Evolutionary conservation across 2,113 vertebrate species (phyloP).

Genomic region (Saimiri boliviensis): DNA sequence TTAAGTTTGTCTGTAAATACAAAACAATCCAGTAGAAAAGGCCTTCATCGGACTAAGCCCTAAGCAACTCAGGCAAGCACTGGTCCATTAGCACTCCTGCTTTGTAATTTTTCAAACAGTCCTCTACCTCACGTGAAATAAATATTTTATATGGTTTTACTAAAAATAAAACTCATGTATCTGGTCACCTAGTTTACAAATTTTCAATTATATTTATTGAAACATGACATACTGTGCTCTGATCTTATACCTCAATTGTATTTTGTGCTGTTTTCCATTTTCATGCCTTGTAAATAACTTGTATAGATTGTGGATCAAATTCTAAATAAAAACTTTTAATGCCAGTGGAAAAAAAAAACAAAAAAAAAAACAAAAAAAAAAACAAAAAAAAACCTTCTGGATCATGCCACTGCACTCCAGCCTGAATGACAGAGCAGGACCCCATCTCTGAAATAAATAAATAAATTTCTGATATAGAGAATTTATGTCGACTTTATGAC

Average conservation of each 20-base stretch:
- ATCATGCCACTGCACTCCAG: too few species aligned
- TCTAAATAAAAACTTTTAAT: conserved; percentile 88
- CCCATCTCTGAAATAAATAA: too few species aligned
- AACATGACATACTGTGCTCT: conserved; percentile 92
- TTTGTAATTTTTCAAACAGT: conserved; percentile 22
- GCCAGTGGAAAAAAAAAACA: conserved; percentile 68
- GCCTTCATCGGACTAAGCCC: not conserved
- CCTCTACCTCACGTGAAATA: conserved; percentile 91
- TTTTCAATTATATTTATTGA: conserved; percentile 90
- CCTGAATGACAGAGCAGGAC: too few species aligned
- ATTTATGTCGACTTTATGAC: not conserved
- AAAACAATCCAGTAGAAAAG: not conserved
- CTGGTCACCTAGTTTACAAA: conserved; percentile 91
- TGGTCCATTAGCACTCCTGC: not conserved
- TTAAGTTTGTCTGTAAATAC: not conserved
- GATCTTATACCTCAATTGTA: conserved; percentile 92
- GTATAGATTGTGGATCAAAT: conserved; percentile 85
- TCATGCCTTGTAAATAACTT: conserved; percentile 90
- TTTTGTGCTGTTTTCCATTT: conserved; percentile 91
- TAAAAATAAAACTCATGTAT: conserved; percentile 88
- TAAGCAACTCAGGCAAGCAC: not conserved
- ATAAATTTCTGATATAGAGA: not conserved
- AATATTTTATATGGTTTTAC: conserved; percentile 92
- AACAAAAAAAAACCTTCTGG: not conserved
- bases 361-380: not conserved